Conservation (phyloP, 2,888 invertebrate genomes). For the Mythimna albipuncta region DNA sequence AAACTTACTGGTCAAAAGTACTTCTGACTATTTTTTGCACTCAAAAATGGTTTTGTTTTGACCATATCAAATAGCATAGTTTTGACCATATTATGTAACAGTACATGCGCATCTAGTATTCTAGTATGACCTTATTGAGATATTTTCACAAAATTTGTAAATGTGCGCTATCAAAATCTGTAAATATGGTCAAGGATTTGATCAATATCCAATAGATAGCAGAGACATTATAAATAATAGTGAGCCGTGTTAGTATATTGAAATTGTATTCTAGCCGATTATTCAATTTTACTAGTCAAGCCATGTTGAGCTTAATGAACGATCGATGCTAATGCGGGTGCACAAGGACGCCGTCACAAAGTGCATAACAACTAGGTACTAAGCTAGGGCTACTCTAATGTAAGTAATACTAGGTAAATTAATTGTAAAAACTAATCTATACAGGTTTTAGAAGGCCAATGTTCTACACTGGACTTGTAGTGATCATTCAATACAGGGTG, state of each 20-base stretch:
- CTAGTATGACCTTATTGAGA: neutral
- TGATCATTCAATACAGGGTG: neutral
- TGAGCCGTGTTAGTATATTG: conserved; percentile 3
- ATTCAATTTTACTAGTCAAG: conserved; percentile 50
- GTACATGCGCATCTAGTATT: neutral
- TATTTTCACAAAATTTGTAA: neutral
- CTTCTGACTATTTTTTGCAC: no score
- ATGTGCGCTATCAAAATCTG: neutral
- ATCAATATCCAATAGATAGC: conserved; percentile 12
- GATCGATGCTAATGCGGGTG: conserved; percentile 60
- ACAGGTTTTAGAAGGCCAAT: conserved; percentile 28
- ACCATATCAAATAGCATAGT: no score
- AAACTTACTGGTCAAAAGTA: no score
- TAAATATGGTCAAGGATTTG: conserved; percentile 8
- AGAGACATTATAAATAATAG: neutral
- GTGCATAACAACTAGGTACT: conserved; percentile 53
- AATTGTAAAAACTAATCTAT: conserved; percentile 23
- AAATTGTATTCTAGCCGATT: conserved; percentile 31
- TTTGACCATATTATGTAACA: no score
- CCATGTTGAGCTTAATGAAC: conserved; percentile 65
- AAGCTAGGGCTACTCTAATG: conserved; percentile 19
- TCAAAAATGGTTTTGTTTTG: neutral
- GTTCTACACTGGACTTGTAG: conserved; percentile 7
- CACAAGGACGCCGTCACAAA: conserved; percentile 61
- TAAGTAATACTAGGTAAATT: conserved; percentile 30